Conservation (phyloP, 2,888 invertebrate genomes). For the Chesias legatella region DNA sequence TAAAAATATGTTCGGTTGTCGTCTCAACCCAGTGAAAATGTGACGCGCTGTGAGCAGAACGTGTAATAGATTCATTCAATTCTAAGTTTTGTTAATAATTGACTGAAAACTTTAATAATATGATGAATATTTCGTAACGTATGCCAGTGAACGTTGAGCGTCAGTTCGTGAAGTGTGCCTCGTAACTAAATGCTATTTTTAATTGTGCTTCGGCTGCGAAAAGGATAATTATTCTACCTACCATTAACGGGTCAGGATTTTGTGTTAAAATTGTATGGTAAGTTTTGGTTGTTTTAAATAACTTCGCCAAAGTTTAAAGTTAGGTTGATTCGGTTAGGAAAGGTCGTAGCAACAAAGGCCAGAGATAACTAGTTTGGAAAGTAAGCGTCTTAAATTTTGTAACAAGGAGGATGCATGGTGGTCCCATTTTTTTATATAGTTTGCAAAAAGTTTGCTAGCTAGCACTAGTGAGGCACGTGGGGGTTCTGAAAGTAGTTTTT, state of each 20-base stretch:
- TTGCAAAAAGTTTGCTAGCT: conserved; percentile 41
- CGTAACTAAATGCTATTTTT: conserved; percentile 48
- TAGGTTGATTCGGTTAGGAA: conserved; percentile 28
- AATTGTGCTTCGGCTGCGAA: conserved; percentile 36
- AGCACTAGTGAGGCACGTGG: conserved; percentile 20
- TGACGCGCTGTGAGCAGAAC: conserved; percentile 49
- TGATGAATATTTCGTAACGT: conserved; percentile 8
- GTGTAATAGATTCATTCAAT: conserved; percentile 34
- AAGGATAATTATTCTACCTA: conserved; percentile 41
- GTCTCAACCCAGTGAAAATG: conserved; percentile 57
- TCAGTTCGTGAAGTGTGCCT: conserved; percentile 39
- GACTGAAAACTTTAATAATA: conserved; percentile 28
- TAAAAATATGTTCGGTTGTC: conserved; percentile 65
- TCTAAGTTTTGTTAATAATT: conserved; percentile 22
- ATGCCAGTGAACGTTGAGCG: conserved; percentile 36
- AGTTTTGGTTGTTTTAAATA: conserved; percentile 32
- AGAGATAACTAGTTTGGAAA: conserved; percentile 58
- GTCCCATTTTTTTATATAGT: conserved; percentile 44
- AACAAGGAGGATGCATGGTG: conserved; percentile 42
- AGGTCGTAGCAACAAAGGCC: conserved; percentile 50
- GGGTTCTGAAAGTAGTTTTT: neutral
- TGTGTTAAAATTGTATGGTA: conserved; percentile 52
- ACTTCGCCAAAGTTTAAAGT: conserved; percentile 10
- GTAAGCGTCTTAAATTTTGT: conserved; percentile 46
- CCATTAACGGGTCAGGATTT: conserved; percentile 54